A percentile compares a stretch with the other conserved stretches of the same genome.
These are phyloP conservation scores for Neomorphus geoffroyi DNA, from an alignment of 2,797 vertebrate species.

Conservation along the genomic window DNA sequence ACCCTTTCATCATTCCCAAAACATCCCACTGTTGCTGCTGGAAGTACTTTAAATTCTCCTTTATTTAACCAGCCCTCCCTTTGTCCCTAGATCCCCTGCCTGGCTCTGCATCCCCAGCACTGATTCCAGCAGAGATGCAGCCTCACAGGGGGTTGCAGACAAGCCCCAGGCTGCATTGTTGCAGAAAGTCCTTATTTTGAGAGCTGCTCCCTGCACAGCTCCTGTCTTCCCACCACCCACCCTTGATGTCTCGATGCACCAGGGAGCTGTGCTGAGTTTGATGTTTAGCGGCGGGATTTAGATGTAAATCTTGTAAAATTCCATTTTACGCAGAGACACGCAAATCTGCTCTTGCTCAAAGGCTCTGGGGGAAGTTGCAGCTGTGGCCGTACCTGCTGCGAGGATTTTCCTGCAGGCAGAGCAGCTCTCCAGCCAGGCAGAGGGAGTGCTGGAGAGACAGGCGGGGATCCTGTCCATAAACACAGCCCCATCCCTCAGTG, in stretches of 20 bases:
- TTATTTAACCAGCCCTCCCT: background rate
- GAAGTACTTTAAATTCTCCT: no score
- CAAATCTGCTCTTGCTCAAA: background rate
- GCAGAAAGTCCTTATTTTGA: background rate
- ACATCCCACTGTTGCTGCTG: no score
- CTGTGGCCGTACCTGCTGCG: background rate
- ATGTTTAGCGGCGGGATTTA: constrained; percentile 15
- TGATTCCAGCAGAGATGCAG: background rate
- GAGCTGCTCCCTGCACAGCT: background rate
- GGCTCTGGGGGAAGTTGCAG: background rate
- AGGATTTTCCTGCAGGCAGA: background rate
- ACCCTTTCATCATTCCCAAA: no score
- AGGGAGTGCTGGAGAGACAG: background rate
- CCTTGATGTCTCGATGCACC: constrained; percentile 27
- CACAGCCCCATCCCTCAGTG: background rate
- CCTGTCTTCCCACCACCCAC: background rate
- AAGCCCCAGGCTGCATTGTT: background rate
- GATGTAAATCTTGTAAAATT: constrained; percentile 62
- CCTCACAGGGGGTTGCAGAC: background rate
- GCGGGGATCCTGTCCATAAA: background rate
- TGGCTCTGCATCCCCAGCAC: background rate
- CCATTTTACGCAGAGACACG: constrained; percentile 30
- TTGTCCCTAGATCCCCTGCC: background rate
- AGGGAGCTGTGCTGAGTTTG: constrained; percentile 12
- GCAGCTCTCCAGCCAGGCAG: background rate